Evolutionary conservation across 2,888 invertebrate species (phyloP), one percentile per base, ranked within the genome.

Genomic region (Yponomeuta plumbellus): DNA sequence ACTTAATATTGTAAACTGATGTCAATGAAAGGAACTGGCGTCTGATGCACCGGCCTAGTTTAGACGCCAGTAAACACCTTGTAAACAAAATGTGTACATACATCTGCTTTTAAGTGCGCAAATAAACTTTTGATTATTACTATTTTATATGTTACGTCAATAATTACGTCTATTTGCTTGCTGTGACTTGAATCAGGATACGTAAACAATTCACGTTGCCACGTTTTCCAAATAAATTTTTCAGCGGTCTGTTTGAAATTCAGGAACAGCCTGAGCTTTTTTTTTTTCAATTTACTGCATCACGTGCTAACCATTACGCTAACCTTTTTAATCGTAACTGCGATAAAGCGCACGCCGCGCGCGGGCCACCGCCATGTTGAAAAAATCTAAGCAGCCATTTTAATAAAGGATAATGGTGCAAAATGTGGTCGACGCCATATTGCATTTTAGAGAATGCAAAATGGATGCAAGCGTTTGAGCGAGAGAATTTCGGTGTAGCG

Each of bases 311-410:
- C 71, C 75, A 76, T 78, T 74, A 74, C 71, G 72, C 69, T 72
- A 75, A 76, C 74, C 74, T 52, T 52, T 52, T 52, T 52, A 52
- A 52, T 73, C 76, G 58, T 72, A 77, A 67, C 71, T 71, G 74
- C 79, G 70, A 81, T 81, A 83, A 82, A 82, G 74, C 75, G 74
- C 81, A 81, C 75, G 76, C 72, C 74, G 76, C 73, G 81, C 76
- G 68, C 69, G 69, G 80, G 83, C 81, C 80, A 79, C 75, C 76
- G 74, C 74, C 72, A 68, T 72, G 62, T 39, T 34, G 61, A 66
- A 61, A 61, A 59, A 71, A 74, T 71, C 74, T 71, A 69, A 70
- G 72, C 73, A 70, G 74, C 69, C 75, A 74, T 77, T 76, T 77
- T 74, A 75, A 78, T 79, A 79, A 78, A 74, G 72, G 71, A 73